Base-by-base conservation (phyloP, 2,797 vertebrate species). In the Acanthurus leucopareius region DNA sequence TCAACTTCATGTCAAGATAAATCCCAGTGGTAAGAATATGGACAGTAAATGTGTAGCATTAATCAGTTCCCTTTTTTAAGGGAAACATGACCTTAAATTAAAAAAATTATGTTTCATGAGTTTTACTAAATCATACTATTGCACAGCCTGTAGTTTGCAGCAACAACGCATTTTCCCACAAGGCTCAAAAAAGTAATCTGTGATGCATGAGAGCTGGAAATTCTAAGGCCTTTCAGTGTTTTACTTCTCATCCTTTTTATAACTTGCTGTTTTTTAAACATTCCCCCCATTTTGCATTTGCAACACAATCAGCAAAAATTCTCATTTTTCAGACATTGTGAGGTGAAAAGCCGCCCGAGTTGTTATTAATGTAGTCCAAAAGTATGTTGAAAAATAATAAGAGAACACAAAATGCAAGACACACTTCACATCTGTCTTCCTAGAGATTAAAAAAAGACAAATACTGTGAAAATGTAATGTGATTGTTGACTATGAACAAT, bases 31-130 rank as follows among this genome's bases (percentile, higher is more conserved):
- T 22, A 42, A 66, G 49, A 19, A 44, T 66, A 62, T 76, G n/a
- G 28, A 75, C 13, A 38, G 19, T 0, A 5, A 67, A 17, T 47
- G 52, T n/a, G 51, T 19, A 48, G 17, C 45, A 65, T 84, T 57
- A 69, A 58, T 77, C 57, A 69, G 0, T 42, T 65, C 16, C n/a
- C 15, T 74, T 79, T 81, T 79, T 60, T 58, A 54, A 51, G n/a
- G 58, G 62, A 62, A 57, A 79, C 9, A 48, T 5, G n/a, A 51
- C 35, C 54, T 71, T 45, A 32, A 64, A 74, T 22, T 53, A 7
- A 69, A 61, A 52, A 64, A 42, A 10, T 51, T 73, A 16, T 40
- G 13, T 35, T 40, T 19, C 3, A 60, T 25, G 4, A 52, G 15
- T 44, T 73, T 38, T 22, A 20, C 28, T 28, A 48, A n/a, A 42